Evolutionary conservation across 2,797 vertebrate species (phyloP).

Genomic region (Artibeus jamaicensis): DNA sequence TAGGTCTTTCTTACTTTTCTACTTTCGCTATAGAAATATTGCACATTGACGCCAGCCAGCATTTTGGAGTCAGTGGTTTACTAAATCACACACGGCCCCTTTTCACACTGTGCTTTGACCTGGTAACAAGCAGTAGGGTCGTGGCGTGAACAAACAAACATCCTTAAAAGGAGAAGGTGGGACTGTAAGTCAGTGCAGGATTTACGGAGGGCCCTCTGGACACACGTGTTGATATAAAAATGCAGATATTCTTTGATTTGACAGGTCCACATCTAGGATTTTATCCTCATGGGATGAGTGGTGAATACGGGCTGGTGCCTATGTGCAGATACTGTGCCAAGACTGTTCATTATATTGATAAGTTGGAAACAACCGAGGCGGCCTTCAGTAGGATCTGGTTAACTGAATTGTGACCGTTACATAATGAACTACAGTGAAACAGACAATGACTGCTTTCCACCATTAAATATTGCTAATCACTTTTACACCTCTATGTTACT

Average conservation of each 20-base stretch:
- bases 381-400: neutral
- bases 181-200: neutral
- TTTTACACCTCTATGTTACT: neutral
- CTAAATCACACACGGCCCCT: neutral
- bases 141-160: neutral
- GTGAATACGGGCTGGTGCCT: neutral
- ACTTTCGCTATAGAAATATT: neutral
- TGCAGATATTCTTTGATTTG: neutral
- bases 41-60: neutral
- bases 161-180: neutral
- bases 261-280: neutral
- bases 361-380: neutral
- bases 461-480: neutral
- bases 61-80: neutral
- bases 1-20: neutral
- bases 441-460: neutral
- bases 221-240: neutral
- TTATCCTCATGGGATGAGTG: neutral
- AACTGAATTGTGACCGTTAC: neutral
- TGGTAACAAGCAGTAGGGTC: neutral
- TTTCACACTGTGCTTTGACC: neutral
- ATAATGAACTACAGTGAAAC: neutral
- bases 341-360: neutral
- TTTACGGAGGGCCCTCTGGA: neutral
- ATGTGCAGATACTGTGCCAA: neutral